Evolutionary conservation across 1,140 invertebrate genomes (phyloP).

Genomic region (Formica exsecta): DNA sequence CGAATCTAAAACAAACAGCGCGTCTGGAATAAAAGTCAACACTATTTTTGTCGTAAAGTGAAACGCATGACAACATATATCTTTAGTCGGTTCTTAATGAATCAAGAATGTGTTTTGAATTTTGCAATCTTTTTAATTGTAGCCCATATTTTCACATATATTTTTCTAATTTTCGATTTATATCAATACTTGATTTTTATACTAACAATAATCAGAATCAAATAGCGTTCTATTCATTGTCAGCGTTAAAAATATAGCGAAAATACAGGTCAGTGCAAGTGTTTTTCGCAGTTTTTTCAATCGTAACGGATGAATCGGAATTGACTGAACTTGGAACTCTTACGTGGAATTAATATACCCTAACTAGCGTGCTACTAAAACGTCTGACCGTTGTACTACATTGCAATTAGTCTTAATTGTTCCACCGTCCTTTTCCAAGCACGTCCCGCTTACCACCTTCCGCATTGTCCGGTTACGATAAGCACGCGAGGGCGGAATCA

Average conservation of each 20-base stretch:
- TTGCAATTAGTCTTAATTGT: constrained; percentile 75
- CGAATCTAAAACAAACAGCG: background rate
- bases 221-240: background rate
- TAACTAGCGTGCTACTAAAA: constrained; percentile 58
- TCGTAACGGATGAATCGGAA: constrained; percentile 11
- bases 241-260: background rate
- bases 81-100: background rate
- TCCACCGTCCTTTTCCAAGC: constrained; percentile 60
- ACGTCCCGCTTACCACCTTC: constrained; percentile 69
- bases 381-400: constrained; percentile 71
- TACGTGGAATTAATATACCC: constrained; percentile 65
- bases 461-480: constrained; percentile 69
- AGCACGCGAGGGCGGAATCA: constrained; percentile 71
- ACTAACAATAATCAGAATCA: background rate
- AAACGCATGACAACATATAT: background rate
- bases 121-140: background rate
- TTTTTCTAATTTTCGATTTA: background rate
- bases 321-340: constrained; percentile 6
- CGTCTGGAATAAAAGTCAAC: background rate
- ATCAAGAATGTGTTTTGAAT: background rate
- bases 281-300: background rate
- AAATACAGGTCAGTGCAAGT: no score
- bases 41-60: background rate
- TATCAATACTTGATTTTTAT: background rate
- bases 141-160: background rate